Evolutionary conservation across 2,113 vertebrate species (phyloP), one percentile per base, ranked within the genome.

Genomic region (Mus spicilegus): DNA sequence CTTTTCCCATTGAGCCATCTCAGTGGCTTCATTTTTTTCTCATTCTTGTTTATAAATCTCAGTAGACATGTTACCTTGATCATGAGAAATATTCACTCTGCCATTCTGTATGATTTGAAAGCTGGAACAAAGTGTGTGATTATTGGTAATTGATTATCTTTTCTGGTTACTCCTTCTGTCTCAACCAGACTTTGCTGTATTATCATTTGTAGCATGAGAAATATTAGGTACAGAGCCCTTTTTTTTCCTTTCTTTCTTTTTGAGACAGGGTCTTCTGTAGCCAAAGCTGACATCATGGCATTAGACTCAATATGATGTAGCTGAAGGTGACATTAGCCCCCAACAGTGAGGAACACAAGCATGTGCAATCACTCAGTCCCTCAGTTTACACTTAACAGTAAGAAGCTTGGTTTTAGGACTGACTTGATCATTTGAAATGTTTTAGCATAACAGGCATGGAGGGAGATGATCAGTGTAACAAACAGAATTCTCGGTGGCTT

Each of bases 381-480:
- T 33, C 24, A 49, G 39, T 65, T 67, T 67, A 46, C 39, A 49
- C 28, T 49, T 49, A 30, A 30, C 28, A 85, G 61, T 85, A 20
- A 67, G 11, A 90, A 95, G 51, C 19, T 75, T 56, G 58, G 26
- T 16, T 70, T 90, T 90, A 85, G 61, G 67, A 33, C 61, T 82
- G 42, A 84, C 56, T 63, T 95, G 30, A 85, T 90, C 65, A 46
- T 93, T 30, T 73, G 30, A 80, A 67, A 20, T 80, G 49, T 77
- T 87, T 92, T 80, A 95, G 58, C 16, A 1, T 93, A 80, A 69
- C 36, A 93, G 80, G 58, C 77, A 46, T 90, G 75, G n/a, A 63
- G n/a, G 72, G 61, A 36, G 46, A 42, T 67, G 16, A 9, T 39
- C 58, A 39, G 17, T 56, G 5, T 87, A 80, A 11, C 76, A 88